Evolutionary conservation across 2,797 vertebrate genomes (phyloP).

Genomic region (Cossypha heuglini): DNA sequence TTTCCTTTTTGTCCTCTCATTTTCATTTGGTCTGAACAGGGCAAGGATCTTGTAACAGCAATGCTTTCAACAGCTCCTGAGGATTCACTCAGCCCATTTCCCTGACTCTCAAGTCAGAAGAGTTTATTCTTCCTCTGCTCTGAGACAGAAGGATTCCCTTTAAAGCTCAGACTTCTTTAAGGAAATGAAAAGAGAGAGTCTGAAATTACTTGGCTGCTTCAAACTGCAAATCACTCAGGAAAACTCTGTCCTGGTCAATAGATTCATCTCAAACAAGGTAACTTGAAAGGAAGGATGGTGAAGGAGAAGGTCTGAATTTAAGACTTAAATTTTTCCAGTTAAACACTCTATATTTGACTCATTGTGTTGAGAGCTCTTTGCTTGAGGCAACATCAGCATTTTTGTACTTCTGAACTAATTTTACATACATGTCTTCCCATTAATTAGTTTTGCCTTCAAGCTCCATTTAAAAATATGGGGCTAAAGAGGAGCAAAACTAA

Average conservation of each 20-base stretch:
- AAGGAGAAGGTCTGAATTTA: neutral
- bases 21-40: neutral
- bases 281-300: neutral
- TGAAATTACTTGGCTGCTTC: neutral
- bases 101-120: neutral
- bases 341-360: neutral
- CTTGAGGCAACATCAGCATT: neutral
- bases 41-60: neutral
- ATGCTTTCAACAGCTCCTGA: neutral
- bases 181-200: slow-evolving; percentile 5
- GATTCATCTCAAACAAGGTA: neutral
- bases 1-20: too few relatives aligned
- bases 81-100: neutral
- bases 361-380: neutral
- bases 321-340: neutral
- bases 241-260: neutral
- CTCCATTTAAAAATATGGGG: neutral
- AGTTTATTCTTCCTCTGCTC: neutral
- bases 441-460: slow-evolving; percentile 42
- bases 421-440: neutral
- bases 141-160: neutral
- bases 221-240: neutral
- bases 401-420: neutral
- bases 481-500: neutral
- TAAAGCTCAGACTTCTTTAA: slow-evolving; percentile 8